Base-by-base conservation (phyloP, 2,797 vertebrate genomes). In the Simalia tracyae region DNA sequence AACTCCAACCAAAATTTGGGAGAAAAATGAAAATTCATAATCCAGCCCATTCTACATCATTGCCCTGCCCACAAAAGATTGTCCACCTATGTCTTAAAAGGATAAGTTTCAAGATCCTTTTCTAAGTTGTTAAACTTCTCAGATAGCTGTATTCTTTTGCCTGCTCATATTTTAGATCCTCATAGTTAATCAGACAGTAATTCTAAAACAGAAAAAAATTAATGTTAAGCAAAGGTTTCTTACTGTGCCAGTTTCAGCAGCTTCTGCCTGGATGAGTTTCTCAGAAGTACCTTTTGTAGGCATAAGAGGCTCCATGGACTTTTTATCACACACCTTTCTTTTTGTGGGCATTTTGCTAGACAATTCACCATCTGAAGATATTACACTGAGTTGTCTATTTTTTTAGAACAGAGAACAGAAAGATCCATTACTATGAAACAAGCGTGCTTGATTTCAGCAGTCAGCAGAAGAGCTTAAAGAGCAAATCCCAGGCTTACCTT, bases 241-340 rank as follows among this genome's bases (percentile, higher is more conserved):
- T 96, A 97, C 97, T 92, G 1, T 96, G 94, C 99, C 99, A 0
- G 97, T 98, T 96, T 98, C 98, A 0, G 97, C 0, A 0, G 96
- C 98, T 97, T 99, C 99, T 7, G 98, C 97, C 95, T 99, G 98
- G 93, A 98, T 98, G 84, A 99, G 98, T 87, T 97, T 98, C 8
- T 96, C 91, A 0, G 96, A 96, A 0, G 89, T 93, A 28, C 97
- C 97, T 88, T 97, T 97, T 93, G 98, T 98, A 46, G 98, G 97
- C 28, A 93, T 89, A 0, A 92, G 87, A 2, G 94, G 15, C 59
- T 98, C 98, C 0, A 89, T 63, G 87, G 95, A 94, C 84, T 97
- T 98, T 96, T 97, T 98, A 92, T 98, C 98, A 89, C 97, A 97
- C 59, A 95, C 92, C 4, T 96, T 97, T 91, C 97, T 98, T 92